Conservation (phyloP, 2,113 vertebrate genomes). For the Sigmodon hispidus region DNA sequence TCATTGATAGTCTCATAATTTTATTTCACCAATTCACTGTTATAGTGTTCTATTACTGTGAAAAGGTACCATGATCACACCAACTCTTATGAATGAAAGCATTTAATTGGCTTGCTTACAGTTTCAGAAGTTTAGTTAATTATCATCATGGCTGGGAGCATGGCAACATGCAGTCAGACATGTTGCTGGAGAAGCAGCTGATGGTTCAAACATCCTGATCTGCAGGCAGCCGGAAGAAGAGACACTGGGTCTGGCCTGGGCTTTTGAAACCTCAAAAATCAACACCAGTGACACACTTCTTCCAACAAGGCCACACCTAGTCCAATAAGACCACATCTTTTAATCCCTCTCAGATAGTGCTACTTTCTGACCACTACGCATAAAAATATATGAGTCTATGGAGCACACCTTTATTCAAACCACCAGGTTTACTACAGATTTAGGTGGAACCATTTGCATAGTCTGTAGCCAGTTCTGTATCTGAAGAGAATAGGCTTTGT, state of each 20-base stretch:
- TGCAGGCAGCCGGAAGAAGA: no score
- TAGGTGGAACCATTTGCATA: not conserved
- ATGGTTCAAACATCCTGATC: not conserved
- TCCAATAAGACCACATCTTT: not conserved
- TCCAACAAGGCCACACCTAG: not conserved
- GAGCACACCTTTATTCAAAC: not conserved
- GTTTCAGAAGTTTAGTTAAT: not conserved
- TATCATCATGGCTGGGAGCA: not conserved
- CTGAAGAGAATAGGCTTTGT: not conserved
- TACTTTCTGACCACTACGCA: not conserved
- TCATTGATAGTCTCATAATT: not conserved
- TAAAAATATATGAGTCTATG: not conserved
- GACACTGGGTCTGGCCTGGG: no score
- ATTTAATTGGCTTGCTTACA: not conserved
- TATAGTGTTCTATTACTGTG: not conserved
- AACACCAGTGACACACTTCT: not conserved
- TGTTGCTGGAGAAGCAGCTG: not conserved
- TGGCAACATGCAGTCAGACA: not conserved
- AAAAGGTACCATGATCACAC: not conserved
- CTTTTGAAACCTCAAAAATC: not conserved
- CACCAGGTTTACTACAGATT: not conserved
- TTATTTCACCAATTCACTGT: not conserved
- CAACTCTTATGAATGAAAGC: not conserved
- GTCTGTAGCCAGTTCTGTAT: not conserved
- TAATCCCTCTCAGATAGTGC: not conserved